Percentiles rank a stretch among this genome's conserved stretches.
These are phyloP conservation scores for Sinocyclocheilus anshuiensis DNA, from an alignment of 2,113 vertebrate genomes.

Conservation along the genomic window DNA sequence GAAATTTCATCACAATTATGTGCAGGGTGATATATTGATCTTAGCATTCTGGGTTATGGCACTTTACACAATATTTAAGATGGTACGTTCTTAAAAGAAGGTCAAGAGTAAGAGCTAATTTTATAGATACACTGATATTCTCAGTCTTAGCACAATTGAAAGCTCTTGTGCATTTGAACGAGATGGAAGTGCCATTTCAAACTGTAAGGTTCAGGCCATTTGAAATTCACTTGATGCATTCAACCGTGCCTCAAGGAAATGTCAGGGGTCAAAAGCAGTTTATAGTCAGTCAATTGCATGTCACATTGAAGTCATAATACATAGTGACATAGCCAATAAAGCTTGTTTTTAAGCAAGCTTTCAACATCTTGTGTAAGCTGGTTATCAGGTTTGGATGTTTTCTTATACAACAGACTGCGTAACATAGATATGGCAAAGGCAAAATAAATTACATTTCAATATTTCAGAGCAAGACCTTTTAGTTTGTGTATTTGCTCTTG, in stretches of 20 bases:
- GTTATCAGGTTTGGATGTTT: not conserved
- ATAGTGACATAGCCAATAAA: slow-evolving; percentile 7
- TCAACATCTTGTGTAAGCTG: not conserved
- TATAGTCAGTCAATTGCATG: not conserved
- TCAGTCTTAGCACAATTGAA: not conserved
- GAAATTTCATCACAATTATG: not conserved
- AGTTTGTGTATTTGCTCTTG: not conserved
- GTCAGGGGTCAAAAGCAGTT: slow-evolving; percentile 25
- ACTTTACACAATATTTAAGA: slow-evolving; percentile 8
- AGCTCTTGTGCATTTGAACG: not conserved
- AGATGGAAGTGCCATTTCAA: slow-evolving; percentile 4
- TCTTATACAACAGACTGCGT: not conserved
- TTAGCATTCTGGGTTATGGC: not conserved
- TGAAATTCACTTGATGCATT: not conserved
- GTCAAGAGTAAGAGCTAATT: not conserved
- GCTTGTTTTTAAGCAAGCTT: not conserved
- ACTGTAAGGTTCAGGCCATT: slow-evolving; percentile 8
- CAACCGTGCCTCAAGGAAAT: slow-evolving; percentile 10
- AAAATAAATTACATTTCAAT: not conserved
- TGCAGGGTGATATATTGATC: not conserved
- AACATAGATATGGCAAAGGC: not conserved
- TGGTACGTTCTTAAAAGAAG: not conserved
- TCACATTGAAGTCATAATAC: slow-evolving; percentile 19
- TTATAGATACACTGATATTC: not conserved
- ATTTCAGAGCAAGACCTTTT: not conserved